Percentiles rank a stretch among this genome's conserved stretches.
These are phyloP conservation scores for Prolemur simus DNA, from an alignment of 2,113 vertebrate genomes.

Conservation along the genomic window DNA sequence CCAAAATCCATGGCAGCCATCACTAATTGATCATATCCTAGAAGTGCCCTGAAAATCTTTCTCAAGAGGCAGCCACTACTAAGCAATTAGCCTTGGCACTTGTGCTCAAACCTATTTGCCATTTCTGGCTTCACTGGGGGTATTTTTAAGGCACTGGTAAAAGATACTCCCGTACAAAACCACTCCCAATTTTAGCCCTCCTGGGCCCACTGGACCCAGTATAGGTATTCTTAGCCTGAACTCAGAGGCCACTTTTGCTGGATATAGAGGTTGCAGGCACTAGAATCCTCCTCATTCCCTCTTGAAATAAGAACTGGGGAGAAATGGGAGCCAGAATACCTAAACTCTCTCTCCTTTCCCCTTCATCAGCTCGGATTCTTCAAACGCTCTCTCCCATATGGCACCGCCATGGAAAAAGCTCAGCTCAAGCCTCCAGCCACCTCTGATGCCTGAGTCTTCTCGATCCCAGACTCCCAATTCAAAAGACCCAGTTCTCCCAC, in stretches of 20 bases:
- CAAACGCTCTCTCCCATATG: conserved; percentile 93
- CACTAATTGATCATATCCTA: background rate
- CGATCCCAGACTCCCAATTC: conserved; percentile 62
- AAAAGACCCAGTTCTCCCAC: conserved; percentile 45
- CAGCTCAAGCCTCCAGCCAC: conserved; percentile 95
- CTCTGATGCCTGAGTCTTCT: conserved; percentile 90
- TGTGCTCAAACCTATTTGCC: background rate
- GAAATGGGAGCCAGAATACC: background rate
- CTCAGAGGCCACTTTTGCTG: background rate
- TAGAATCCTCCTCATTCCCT: background rate
- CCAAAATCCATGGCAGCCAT: background rate
- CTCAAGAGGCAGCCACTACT: background rate
- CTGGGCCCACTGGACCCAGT: background rate
- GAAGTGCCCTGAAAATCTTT: background rate
- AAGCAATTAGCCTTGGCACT: background rate
- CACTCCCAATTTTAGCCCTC: background rate
- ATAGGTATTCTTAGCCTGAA: background rate
- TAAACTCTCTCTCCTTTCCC: background rate
- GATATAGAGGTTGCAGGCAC: background rate
- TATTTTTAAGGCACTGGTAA: background rate
- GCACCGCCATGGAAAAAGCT: conserved; percentile 97
- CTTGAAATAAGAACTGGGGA: background rate
- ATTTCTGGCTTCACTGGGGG: background rate
- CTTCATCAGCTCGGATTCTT: conserved; percentile 92
- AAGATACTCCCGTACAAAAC: background rate